Percentiles rank a stretch among this genome's conserved stretches.
Evolutionary conservation across 2,113 vertebrate genomes (phyloP).

Genomic region (Pituophis catenifer): DNA sequence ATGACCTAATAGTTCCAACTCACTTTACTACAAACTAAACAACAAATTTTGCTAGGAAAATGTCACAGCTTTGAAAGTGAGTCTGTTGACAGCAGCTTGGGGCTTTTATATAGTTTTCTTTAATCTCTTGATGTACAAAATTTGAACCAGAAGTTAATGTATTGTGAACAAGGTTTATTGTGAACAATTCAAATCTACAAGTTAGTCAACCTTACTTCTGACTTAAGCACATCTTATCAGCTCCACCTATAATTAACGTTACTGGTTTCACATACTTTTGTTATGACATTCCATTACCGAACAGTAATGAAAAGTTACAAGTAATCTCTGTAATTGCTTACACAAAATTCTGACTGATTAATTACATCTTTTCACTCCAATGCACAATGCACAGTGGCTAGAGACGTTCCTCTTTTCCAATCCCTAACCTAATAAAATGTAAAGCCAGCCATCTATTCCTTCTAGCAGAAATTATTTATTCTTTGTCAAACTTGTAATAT

Average conservation of each 20-base stretch:
- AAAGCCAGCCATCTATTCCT: neutral
- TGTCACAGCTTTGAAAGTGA: neutral
- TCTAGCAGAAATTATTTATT: neutral
- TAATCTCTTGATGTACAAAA: neutral
- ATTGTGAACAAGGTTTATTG: neutral
- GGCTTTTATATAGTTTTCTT: neutral
- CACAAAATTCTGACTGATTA: neutral
- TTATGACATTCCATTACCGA: constrained; percentile 7
- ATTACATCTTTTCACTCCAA: neutral
- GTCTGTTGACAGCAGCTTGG: neutral
- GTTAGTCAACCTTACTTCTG: neutral
- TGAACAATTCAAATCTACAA: neutral
- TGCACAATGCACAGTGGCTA: neutral
- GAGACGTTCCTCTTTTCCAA: neutral
- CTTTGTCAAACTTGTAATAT: neutral
- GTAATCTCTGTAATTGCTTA: neutral
- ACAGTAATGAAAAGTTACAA: neutral
- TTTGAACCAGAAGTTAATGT: neutral
- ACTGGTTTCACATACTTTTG: constrained; percentile 13
- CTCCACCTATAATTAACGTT: constrained; percentile 11
- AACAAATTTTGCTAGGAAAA: neutral
- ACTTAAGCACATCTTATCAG: neutral
- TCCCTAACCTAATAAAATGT: neutral
- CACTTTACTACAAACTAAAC: neutral
- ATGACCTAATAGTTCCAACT: neutral